These are phyloP conservation scores for Eupithecia vulgata DNA, from an alignment of 2,888 invertebrate species.

Conservation along the genomic window DNA sequence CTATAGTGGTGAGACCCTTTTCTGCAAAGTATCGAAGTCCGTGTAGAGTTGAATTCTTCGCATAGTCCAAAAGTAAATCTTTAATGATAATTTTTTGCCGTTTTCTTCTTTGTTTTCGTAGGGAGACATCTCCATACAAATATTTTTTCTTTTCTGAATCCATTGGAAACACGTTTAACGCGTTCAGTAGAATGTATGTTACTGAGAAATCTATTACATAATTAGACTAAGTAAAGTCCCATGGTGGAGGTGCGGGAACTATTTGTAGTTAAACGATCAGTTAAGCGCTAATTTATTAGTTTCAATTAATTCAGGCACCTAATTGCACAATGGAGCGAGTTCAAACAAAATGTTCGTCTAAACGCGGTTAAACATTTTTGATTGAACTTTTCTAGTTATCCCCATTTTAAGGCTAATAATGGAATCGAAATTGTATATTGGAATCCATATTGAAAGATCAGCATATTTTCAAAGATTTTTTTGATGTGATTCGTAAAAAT, in stretches of 20 bases:
- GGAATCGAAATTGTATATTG: too few species aligned
- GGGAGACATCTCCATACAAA: not conserved
- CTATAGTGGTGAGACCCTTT: constrained; percentile 6
- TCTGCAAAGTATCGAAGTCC: constrained; percentile 21
- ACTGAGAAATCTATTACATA: not conserved
- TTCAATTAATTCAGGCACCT: not conserved
- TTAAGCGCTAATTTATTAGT: constrained; percentile 4
- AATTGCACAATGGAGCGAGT: not conserved
- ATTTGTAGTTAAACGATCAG: not conserved
- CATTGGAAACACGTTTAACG: not conserved
- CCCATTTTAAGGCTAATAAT: too few species aligned
- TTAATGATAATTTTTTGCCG: not conserved
- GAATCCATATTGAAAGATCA: too few species aligned
- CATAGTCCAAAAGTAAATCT: constrained; percentile 13
- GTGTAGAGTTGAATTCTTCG: constrained; percentile 20
- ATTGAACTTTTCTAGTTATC: too few species aligned
- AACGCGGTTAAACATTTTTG: not conserved
- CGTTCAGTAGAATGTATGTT: not conserved
- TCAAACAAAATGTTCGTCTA: not conserved
- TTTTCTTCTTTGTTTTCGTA: not conserved
- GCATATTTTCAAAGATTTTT: too few species aligned
- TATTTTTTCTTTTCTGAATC: not conserved
- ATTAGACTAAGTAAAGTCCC: not conserved
- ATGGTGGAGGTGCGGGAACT: not conserved
- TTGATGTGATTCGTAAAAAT: too few species aligned